phyloP scores from a whole-genome alignment of 2,113 vertebrate species.

The Zootoca vivipara region DNA sequence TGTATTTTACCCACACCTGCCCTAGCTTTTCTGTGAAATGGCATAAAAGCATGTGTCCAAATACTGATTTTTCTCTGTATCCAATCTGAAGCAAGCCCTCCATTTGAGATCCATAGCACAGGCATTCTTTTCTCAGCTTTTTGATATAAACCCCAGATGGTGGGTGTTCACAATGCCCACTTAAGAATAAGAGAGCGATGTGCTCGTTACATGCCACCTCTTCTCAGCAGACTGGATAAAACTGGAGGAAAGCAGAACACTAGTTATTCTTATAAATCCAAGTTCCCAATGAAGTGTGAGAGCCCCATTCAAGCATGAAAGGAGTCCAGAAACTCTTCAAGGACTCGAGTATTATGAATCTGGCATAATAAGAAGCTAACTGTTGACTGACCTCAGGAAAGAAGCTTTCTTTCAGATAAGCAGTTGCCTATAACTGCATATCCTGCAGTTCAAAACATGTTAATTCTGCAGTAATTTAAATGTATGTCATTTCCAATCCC shows the following conservation, averaged over 20 bases:
- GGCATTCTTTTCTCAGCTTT: background rate
- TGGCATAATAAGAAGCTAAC: constrained; percentile 25
- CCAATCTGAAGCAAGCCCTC: background rate
- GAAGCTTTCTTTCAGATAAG: constrained; percentile 40
- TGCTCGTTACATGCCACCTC: background rate
- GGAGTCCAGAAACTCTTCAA: background rate
- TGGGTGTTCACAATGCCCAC: background rate
- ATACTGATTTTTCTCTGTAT: background rate
- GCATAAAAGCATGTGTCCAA: background rate
- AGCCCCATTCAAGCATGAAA: background rate
- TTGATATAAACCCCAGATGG: background rate
- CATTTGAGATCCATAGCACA: background rate
- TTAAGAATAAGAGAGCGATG: background rate
- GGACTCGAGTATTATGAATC: background rate
- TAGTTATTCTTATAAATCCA: background rate
- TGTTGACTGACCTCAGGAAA: constrained; percentile 22
- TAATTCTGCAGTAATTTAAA: constrained; percentile 39
- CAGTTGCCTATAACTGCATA: background rate
- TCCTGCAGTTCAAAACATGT: constrained; percentile 37
- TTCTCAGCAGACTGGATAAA: background rate
- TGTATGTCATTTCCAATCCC: constrained; percentile 37
- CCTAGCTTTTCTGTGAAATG: background rate
- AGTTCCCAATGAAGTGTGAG: background rate
- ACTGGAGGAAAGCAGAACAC: fast-evolving
- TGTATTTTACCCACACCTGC: no score